Conservation (phyloP, 2,113 vertebrate genomes). For the Dasypus novemcinctus region DNA sequence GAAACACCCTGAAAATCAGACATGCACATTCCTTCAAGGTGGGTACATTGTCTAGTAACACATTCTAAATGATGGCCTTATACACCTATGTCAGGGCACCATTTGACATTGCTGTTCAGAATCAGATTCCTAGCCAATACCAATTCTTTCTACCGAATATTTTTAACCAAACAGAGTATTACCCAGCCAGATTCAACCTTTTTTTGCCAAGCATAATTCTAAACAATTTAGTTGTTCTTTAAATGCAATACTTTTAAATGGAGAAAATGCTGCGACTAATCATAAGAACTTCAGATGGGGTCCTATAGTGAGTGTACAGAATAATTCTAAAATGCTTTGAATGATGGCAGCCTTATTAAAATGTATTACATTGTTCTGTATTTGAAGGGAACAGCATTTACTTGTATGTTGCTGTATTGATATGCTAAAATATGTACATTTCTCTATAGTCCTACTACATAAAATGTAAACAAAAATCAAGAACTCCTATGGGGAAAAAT, state of each 20-base stretch:
- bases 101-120: not conserved
- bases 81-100: not conserved
- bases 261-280: conserved; percentile 27
- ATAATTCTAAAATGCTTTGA: not conserved
- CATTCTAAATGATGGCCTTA: not conserved
- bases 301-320: not conserved
- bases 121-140: not conserved
- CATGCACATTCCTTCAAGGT: not conserved
- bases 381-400: not conserved
- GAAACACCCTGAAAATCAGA: not conserved
- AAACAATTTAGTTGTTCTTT: not conserved
- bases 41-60: not conserved
- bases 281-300: not conserved
- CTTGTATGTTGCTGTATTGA: not conserved
- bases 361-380: not conserved
- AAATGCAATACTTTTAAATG: not conserved
- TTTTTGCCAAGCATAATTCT: not conserved
- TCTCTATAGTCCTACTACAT: not conserved
- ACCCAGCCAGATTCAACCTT: not conserved
- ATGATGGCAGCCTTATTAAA: not conserved
- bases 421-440: not conserved
- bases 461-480: conserved; percentile 27
- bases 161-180: not conserved
- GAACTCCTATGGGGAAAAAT: not conserved
- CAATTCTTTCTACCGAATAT: not conserved